Percentiles rank a stretch among this genome's conserved stretches.
phyloP scores from a whole-genome alignment of 2,888 invertebrate genomes.

The Baronia brevicornis region DNA sequence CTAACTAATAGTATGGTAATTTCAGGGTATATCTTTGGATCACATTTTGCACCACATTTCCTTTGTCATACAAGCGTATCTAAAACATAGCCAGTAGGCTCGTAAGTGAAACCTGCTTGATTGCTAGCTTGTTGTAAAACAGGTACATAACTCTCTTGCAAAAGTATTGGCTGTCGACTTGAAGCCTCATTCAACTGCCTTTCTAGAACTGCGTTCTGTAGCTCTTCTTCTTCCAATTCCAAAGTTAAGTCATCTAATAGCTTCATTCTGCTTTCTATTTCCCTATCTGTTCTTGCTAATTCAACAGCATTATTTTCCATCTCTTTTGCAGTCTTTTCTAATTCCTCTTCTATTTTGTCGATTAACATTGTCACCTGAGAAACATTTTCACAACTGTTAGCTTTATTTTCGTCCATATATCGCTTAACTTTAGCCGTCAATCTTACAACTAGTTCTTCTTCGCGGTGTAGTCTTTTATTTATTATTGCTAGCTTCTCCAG shows the following conservation, averaged over 20 bases:
- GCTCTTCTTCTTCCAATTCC: constrained; percentile 68
- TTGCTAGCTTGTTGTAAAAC: constrained; percentile 49
- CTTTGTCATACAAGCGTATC: constrained; percentile 68
- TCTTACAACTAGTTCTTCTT: constrained; percentile 82
- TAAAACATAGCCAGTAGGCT: constrained; percentile 46
- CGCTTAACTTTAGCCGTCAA: constrained; percentile 79
- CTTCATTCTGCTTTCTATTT: constrained; percentile 70
- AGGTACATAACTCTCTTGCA: constrained; percentile 66
- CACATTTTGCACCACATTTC: constrained; percentile 22
- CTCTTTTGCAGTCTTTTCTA: constrained; percentile 66
- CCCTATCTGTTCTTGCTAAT: constrained; percentile 64
- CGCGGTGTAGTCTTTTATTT: constrained; percentile 82
- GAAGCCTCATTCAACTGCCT: constrained; percentile 61
- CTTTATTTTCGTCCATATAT: constrained; percentile 71
- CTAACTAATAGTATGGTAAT: constrained; percentile 34
- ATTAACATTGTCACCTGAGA: constrained; percentile 64
- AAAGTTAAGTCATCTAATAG: constrained; percentile 70
- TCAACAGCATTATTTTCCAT: constrained; percentile 71
- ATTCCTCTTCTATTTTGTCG: constrained; percentile 69
- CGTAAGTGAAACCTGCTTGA: constrained; percentile 27
- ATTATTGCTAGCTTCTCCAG: constrained; percentile 83
- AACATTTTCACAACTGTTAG: constrained; percentile 64
- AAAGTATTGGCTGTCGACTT: constrained; percentile 59
- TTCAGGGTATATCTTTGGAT: constrained; percentile 44
- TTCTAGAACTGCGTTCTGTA: constrained; percentile 67